Base-by-base conservation (phyloP, 2,888 invertebrate genomes). In the Epirrhoe tristata region DNA sequence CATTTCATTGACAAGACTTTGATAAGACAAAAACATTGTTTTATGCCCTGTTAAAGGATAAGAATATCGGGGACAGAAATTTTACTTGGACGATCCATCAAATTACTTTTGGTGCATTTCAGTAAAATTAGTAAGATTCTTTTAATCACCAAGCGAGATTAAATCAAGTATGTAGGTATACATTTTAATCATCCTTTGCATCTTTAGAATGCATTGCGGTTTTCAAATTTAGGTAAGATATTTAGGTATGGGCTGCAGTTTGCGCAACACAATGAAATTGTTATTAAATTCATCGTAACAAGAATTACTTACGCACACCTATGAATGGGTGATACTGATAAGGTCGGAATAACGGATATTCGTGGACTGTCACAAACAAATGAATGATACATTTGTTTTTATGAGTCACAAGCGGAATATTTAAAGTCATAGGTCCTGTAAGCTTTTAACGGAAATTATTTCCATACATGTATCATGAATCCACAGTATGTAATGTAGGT, bases 391-490 rank as follows among this genome's bases (percentile, higher is more conserved):
- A 79, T 79, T 79, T 83, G 76, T 77, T 79, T 70, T 64, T 73
- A 76, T 88, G 87, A 88, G 71, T 86, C 88, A 88, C 69, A 66
- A 59, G 66, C 60, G 71, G 68, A 69, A 81, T 84, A 82, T 83
- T 81, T 84, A 77, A 85, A 80, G 82, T 82, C 82, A 81, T 73
- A 78, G 77, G 76, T 82, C 81, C 81, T 80, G 74, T 74, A 79
- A 77, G 74, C 64, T 80, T 81, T 80, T 81, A 81, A 78, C 85
- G 87, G 88, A 90, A 87, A 84, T 82, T 70, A 81, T 85, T 81
- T 81, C 77, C 80, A 82, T 84, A 77, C 70, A 82, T 89, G 84
- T 84, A 85, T 86, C 88, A 89, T 84, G 78, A 83, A 82, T 84
- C 82, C 80, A 83, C 79, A 63, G 51, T 67, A 75, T 48, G 54